Conservation (phyloP, 1,140 invertebrate species). For the Paraescarpia echinospica region DNA sequence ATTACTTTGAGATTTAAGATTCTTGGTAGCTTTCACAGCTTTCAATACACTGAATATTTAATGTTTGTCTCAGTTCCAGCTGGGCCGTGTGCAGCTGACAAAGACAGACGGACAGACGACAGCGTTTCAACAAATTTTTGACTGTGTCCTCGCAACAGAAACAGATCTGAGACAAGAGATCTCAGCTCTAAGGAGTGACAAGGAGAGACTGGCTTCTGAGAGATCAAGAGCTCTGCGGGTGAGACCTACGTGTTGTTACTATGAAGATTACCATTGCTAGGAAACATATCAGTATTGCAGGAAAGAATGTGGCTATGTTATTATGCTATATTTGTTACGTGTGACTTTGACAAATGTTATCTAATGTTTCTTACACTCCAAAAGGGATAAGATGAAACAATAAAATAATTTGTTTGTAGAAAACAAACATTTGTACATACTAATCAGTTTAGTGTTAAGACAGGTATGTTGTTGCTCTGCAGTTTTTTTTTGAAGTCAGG, state of each 20-base stretch:
- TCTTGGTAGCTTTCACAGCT: background rate
- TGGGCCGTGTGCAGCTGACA: conserved; percentile 33
- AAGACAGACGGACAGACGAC: conserved; percentile 5
- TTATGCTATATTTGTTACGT: background rate
- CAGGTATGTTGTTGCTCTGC: no score
- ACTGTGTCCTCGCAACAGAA: conserved; percentile 33
- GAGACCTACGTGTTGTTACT: background rate
- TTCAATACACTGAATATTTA: background rate
- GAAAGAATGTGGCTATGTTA: background rate
- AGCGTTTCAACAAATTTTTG: conserved; percentile 32
- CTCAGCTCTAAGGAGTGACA: conserved; percentile 33
- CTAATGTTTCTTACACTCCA: no score
- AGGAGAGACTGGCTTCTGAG: conserved; percentile 38
- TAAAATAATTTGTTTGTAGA: no score
- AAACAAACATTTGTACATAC: no score
- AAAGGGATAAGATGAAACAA: no score
- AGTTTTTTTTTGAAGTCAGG: no score
- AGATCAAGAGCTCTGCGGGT: conserved; percentile 40
- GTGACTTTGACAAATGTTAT: no score
- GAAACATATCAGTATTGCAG: background rate
- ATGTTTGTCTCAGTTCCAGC: conserved; percentile 32
- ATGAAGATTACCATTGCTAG: background rate
- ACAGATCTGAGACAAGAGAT: conserved; percentile 28
- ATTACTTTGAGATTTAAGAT: no score
- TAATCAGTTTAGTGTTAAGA: no score